phyloP scores from a whole-genome alignment of 2,888 invertebrate genomes.

The Fragum fragum region DNA sequence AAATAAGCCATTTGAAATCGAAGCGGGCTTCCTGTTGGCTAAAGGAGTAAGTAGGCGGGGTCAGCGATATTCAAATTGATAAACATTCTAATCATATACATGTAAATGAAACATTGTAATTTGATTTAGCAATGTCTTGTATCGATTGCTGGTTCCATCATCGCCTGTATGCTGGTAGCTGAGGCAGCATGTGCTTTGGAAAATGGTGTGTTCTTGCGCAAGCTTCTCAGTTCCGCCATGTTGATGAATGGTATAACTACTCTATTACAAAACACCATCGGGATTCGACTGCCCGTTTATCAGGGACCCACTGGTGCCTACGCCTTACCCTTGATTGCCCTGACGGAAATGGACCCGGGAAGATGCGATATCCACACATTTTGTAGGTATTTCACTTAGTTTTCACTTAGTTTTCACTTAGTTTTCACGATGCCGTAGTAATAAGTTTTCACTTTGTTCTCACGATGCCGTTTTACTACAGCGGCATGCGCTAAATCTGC shows the following conservation, averaged over 20 bases:
- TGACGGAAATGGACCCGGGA: slow-evolving; percentile 60
- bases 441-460: too few species aligned
- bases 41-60: too few species aligned
- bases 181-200: slow-evolving; percentile 66
- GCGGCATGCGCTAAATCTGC: too few species aligned
- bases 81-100: too few species aligned
- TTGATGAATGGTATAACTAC: slow-evolving; percentile 66
- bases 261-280: slow-evolving; percentile 48
- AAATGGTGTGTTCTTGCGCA: slow-evolving; percentile 55
- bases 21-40: too few species aligned
- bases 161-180: slow-evolving; percentile 63
- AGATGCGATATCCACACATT: slow-evolving; percentile 52
- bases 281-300: slow-evolving; percentile 69
- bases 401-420: too few species aligned
- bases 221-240: slow-evolving; percentile 63
- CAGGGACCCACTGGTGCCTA: slow-evolving; percentile 74
- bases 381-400: too few species aligned
- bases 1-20: too few species aligned
- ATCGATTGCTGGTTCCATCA: slow-evolving; percentile 60
- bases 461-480: too few species aligned
- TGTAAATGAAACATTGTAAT: too few species aligned
- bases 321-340: slow-evolving; percentile 73
- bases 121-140: slow-evolving; percentile 69
- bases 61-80: too few species aligned
- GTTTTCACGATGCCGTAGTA: too few species aligned